These are phyloP conservation scores for Platycheirus albimanus DNA, from an alignment of 2,888 invertebrate species.

Conservation along the genomic window DNA sequence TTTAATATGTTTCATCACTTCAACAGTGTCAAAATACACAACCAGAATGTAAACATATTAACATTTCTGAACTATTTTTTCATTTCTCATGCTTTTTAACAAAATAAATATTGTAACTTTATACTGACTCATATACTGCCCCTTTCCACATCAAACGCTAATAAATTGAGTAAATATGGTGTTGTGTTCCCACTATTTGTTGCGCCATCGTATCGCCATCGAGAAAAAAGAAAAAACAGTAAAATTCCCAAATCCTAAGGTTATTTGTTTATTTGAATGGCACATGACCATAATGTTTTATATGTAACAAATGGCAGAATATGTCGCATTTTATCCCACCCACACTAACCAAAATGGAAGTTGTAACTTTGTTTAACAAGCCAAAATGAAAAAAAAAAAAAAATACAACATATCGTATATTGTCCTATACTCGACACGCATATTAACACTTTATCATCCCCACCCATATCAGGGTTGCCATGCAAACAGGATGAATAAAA, in stretches of 20 bases:
- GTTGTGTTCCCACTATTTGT: background rate
- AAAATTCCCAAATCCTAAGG: conserved; percentile 12
- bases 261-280: conserved; percentile 42
- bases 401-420: conserved; percentile 3
- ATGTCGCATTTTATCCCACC: conserved; percentile 25
- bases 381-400: conserved; percentile 10
- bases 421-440: conserved; percentile 34
- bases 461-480: background rate
- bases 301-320: conserved; percentile 32
- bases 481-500: background rate
- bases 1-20: too few species aligned
- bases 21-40: too few species aligned
- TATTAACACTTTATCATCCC: conserved; percentile 51
- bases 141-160: too few species aligned
- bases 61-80: too few species aligned
- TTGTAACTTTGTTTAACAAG: conserved; percentile 46
- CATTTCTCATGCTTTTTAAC: too few species aligned
- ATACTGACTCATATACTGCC: too few species aligned
- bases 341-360: conserved; percentile 11
- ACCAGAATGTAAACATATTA: too few species aligned
- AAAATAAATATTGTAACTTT: too few species aligned
- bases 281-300: conserved; percentile 23
- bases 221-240: conserved; percentile 3
- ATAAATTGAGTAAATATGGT: background rate
- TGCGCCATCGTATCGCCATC: too few species aligned